These are phyloP conservation scores for Tricholauxania praeusta DNA, from an alignment of 2,888 invertebrate genomes.

Conservation along the genomic window DNA sequence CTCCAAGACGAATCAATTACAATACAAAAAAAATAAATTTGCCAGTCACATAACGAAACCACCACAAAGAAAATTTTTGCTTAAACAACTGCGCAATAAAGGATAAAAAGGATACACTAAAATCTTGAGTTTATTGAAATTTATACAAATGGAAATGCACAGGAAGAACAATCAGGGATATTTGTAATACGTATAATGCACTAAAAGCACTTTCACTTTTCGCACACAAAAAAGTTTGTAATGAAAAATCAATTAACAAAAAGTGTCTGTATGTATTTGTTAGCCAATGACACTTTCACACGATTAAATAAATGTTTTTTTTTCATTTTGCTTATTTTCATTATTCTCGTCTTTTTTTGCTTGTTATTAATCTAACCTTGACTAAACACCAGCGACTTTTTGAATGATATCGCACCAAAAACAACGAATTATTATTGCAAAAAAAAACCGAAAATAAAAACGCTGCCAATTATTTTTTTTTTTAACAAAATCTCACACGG, in stretches of 20 bases:
- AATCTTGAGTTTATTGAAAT: too few species aligned
- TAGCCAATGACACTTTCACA: slow-evolving; percentile 10
- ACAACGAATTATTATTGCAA: too few species aligned
- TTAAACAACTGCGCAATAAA: too few species aligned
- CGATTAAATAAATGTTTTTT: neutral
- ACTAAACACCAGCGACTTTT: neutral
- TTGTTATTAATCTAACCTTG: slow-evolving; percentile 26
- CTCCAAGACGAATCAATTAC: neutral
- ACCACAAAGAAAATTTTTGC: too few species aligned
- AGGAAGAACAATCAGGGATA: too few species aligned
- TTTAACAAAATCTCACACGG: too few species aligned
- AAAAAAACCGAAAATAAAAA: too few species aligned
- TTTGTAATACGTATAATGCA: neutral
- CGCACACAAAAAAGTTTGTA: neutral
- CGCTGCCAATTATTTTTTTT: too few species aligned
- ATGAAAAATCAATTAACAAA: slow-evolving; percentile 35
- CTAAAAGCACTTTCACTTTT: slow-evolving; percentile 32
- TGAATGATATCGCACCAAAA: too few species aligned
- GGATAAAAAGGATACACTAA: too few species aligned
- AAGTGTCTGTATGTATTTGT: slow-evolving; percentile 14
- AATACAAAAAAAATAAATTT: neutral
- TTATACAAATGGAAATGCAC: too few species aligned
- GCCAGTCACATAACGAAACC: too few species aligned
- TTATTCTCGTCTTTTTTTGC: neutral
- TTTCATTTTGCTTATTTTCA: neutral